A percentile compares a stretch with the other conserved stretches of the same genome.
Conservation (phyloP, 2,888 invertebrate genomes). For the Cryptus armator region DNA sequence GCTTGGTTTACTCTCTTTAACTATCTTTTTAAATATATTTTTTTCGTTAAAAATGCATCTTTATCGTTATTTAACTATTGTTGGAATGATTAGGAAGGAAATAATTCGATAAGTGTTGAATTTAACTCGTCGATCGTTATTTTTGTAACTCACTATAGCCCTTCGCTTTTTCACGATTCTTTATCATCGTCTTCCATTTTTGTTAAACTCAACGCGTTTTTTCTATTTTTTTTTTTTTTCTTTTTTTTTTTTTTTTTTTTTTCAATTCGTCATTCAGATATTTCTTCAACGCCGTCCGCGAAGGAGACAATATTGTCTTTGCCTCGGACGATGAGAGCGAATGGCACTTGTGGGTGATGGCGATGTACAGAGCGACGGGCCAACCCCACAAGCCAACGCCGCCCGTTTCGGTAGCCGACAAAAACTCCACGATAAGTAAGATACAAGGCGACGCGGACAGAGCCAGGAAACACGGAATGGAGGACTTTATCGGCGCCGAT, state of each 20-base stretch:
- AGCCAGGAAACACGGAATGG: slow-evolving; percentile 99
- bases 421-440: slow-evolving; percentile 94
- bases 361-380: slow-evolving; percentile 99
- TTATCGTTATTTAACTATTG: too few species aligned
- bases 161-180: background rate
- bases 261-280: slow-evolving; percentile 86
- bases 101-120: background rate
- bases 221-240: background rate
- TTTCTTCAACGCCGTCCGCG: slow-evolving; percentile 99
- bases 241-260: background rate
- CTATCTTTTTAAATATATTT: too few species aligned
- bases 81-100: too few species aligned
- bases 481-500: slow-evolving; percentile 99
- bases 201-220: background rate
- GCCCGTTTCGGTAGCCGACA: slow-evolving; percentile 93
- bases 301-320: slow-evolving; percentile 98
- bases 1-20: background rate
- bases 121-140: background rate
- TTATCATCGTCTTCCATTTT: background rate
- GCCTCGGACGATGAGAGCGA: slow-evolving; percentile 99
- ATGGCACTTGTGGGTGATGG: slow-evolving; percentile 99
- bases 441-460: slow-evolving; percentile 98
- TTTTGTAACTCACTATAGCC: slow-evolving; percentile 13
- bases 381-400: slow-evolving; percentile 99
- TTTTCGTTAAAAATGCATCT: too few species aligned